These are phyloP conservation scores for Catalaphyllia jardinei DNA, from an alignment of 64 coral and sea anemone species.

Conservation along the genomic window DNA sequence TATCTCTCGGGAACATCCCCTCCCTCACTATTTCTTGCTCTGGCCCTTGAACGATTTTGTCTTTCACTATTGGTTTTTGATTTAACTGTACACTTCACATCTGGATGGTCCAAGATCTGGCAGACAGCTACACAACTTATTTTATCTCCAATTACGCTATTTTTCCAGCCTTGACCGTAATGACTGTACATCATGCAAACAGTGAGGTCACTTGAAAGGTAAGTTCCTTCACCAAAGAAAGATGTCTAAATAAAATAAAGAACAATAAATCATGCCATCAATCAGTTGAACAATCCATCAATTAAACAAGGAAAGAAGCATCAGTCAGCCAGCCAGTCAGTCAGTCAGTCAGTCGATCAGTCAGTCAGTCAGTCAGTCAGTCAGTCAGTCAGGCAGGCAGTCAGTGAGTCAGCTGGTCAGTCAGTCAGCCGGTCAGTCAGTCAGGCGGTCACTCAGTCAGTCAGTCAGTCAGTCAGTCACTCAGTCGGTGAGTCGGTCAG, in stretches of 20 bases:
- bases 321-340: background rate
- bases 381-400: background rate
- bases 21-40: conserved; percentile 88
- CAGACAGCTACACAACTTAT: conserved; percentile 94
- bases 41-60: conserved; percentile 54
- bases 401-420: background rate
- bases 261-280: too few relatives aligned
- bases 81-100: conserved; percentile 87
- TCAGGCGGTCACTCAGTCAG: background rate
- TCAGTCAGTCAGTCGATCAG: background rate
- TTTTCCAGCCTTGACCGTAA: conserved; percentile 75
- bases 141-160: conserved; percentile 68
- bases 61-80: conserved; percentile 41
- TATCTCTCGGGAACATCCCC: conserved; percentile 97
- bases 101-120: conserved; percentile 93
- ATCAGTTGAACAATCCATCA: too few relatives aligned
- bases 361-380: background rate
- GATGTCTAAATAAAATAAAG: conserved; percentile 70
- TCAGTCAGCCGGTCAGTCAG: background rate
- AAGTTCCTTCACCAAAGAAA: conserved; percentile 97
- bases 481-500: background rate
- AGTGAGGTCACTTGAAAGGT: conserved; percentile 91
- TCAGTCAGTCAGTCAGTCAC: background rate
- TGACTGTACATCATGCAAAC: conserved; percentile 90
- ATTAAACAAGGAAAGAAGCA: background rate